A percentile compares a stretch with the other conserved stretches of the same genome.
Evolutionary conservation across 2,113 vertebrate genomes (phyloP).

Genomic region (Takifugu bimaculatus): DNA sequence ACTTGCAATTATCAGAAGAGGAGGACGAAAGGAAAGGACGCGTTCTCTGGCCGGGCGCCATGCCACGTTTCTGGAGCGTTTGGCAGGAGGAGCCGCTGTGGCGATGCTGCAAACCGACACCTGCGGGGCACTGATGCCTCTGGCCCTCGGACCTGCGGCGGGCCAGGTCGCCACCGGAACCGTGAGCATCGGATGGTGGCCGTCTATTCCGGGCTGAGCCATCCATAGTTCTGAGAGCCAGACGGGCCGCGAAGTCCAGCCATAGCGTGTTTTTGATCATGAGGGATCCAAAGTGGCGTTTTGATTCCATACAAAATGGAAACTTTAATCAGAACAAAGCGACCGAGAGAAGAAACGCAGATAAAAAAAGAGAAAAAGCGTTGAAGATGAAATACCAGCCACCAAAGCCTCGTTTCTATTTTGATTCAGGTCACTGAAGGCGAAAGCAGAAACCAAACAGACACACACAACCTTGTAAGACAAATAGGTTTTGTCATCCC

Average conservation of each 20-base stretch:
- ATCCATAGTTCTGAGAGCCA: no score
- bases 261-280: conserved; percentile 4
- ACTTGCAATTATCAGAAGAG: conserved; percentile 28
- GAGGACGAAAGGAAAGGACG: conserved; percentile 47
- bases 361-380: neutral
- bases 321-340: conserved; percentile 10
- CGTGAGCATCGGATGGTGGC: no score
- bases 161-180: no score
- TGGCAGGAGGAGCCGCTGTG: conserved; percentile 27
- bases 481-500: conserved; percentile 75
- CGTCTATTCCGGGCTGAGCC: no score
- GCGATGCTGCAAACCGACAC: conserved; percentile 38
- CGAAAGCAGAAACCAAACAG: conserved; percentile 62
- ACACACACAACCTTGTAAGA: conserved; percentile 75
- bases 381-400: conserved; percentile 38
- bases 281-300: neutral
- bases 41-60: conserved; percentile 41
- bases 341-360: neutral
- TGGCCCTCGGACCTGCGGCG: no score
- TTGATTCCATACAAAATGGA: neutral
- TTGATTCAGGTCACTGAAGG: conserved; percentile 64
- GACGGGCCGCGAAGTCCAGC: no score
- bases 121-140: neutral
- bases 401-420: conserved; percentile 50
- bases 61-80: conserved; percentile 43